phyloP scores from a whole-genome alignment of 1,140 invertebrate genomes.

The Pogonognathellus flavescens region DNA sequence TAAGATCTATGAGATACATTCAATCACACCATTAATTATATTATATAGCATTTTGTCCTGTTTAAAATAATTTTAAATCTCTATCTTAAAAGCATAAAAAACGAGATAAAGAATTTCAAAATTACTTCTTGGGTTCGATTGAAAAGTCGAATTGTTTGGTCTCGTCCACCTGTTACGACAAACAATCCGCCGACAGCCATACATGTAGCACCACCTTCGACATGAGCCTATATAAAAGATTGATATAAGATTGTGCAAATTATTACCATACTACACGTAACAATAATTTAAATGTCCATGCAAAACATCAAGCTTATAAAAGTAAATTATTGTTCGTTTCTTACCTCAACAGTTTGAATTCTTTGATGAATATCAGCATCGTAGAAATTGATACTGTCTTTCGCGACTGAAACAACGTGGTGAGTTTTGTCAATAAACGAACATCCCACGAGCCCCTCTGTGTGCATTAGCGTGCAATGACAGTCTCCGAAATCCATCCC shows the following conservation, averaged over 20 bases:
- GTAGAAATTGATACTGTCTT: conserved; percentile 79
- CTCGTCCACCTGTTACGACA: conserved; percentile 87
- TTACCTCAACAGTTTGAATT: conserved; percentile 89
- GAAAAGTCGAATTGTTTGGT: conserved; percentile 89
- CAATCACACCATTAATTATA: background rate
- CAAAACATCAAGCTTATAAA: no score
- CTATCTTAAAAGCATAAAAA: no score
- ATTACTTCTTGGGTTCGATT: conserved; percentile 83
- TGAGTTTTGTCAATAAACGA: conserved; percentile 63
- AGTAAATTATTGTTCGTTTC: background rate
- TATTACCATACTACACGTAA: no score
- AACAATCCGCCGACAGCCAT: conserved; percentile 80
- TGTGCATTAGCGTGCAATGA: conserved; percentile 81
- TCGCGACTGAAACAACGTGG: conserved; percentile 64
- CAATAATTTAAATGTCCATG: no score
- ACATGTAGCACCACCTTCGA: conserved; percentile 65
- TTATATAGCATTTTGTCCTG: no score
- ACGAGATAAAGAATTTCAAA: background rate
- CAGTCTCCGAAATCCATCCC: conserved; percentile 99
- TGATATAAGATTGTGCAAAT: no score
- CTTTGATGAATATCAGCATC: conserved; percentile 94
- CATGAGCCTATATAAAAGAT: conserved; percentile 60
- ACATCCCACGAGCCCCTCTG: conserved; percentile 62
- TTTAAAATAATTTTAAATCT: no score
- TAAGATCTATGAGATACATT: conserved; percentile 73